Evolutionary conservation across 2,888 invertebrate genomes (phyloP).

Genomic region (Brachyptera risi): DNA sequence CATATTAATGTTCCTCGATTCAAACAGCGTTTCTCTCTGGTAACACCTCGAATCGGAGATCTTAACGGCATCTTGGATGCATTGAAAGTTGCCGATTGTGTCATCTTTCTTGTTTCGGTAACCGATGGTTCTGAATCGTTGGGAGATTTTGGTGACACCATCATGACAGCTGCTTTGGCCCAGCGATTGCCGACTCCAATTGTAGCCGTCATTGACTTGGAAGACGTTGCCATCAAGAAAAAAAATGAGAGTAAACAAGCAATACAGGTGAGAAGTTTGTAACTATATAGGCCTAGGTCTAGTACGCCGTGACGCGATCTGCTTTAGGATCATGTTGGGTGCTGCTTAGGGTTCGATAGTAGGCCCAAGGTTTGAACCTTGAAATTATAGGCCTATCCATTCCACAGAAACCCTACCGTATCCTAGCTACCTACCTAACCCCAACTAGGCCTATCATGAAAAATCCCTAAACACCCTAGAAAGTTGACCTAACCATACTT

Average conservation of each 20-base stretch:
- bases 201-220: constrained; percentile 69
- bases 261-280: no score
- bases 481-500: no score
- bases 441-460: no score
- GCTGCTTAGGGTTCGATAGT: no score
- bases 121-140: constrained; percentile 58
- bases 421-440: no score
- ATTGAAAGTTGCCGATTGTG: constrained; percentile 82
- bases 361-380: no score
- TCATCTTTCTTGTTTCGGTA: constrained; percentile 73
- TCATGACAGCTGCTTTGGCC: constrained; percentile 71
- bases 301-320: no score
- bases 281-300: no score
- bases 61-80: constrained; percentile 73
- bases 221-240: constrained; percentile 60
- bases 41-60: constrained; percentile 68
- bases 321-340: no score
- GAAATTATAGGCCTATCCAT: no score
- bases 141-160: constrained; percentile 74
- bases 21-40: constrained; percentile 82
- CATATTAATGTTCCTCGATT: constrained; percentile 81
- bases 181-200: constrained; percentile 80
- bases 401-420: no score
- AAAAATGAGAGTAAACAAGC: constrained; percentile 62
- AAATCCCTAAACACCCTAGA: no score